Base-by-base conservation (phyloP, 1,140 invertebrate species). In the Adelges cooleyi region DNA sequence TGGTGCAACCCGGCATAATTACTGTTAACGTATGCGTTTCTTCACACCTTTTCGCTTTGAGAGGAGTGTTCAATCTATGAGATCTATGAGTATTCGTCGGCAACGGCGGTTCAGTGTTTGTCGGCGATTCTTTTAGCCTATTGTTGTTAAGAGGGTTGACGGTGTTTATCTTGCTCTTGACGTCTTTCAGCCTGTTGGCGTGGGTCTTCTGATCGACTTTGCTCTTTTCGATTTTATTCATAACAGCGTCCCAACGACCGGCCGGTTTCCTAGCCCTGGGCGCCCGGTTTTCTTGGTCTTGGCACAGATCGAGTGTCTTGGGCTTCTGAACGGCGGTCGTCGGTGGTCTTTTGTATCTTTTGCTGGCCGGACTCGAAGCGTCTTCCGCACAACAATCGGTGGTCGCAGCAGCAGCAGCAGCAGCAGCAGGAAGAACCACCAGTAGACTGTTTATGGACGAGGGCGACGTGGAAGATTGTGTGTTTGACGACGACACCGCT, bases 181-280 rank as follows among this genome's bases (percentile, higher is more conserved):
- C 83, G 72, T 91, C 86, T 73, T 87, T 89, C 53, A 74, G 66
- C 51, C 84, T 82, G 10, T 80, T 73, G 0, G 75, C 80, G 69
- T 84, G 86, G n/a, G 75, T 78, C 71, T 83, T 82, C 67, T 84
- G 81, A 69, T 86, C 83, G 20, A 76, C 79, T 71, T 87, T 86
- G 36, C 82, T 82, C 69, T 84, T 85, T 22, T 84, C 82, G 53
- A 87, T 86, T 75, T 89, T 89, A 74, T 84, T 87, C 81, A 88
- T 85, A 40, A 90, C 84, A 46, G 83, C 86, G 71, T 90, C 86
- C 81, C 87, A 87, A 29, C 72, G 0, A 68, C 68, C 68, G 29
- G 70, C 67, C 23, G 53, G 69, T 70, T 56, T 70, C 68, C 49
- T 70, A 50, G 27, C 68, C 69, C 67, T 72, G 67, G 69, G 68